Evolutionary conservation across 1,140 invertebrate species (phyloP).

Genomic region (Drosophila quadrilineata): DNA sequence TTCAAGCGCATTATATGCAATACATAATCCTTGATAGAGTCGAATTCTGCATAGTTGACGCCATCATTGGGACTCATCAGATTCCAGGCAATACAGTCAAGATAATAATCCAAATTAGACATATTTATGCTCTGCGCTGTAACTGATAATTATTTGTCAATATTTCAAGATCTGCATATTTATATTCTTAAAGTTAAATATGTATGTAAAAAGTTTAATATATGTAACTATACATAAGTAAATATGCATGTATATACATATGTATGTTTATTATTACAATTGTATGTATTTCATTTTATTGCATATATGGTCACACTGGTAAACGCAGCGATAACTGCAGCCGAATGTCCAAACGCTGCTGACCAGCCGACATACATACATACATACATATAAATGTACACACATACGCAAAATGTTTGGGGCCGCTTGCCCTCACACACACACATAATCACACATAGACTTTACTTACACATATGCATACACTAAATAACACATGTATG

Average conservation of each 20-base stretch:
- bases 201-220: neutral
- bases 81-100: slow-evolving; percentile 3
- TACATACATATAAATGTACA: too few species aligned
- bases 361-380: too few species aligned
- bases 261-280: too few species aligned
- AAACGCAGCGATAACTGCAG: slow-evolving; percentile 29
- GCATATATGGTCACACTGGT: neutral
- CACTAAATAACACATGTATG: too few species aligned
- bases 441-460: too few species aligned
- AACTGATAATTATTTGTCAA: too few species aligned
- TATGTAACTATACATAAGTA: slow-evolving; percentile 5
- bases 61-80: neutral
- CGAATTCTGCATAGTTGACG: slow-evolving; percentile 8
- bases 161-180: too few species aligned
- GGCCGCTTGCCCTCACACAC: slow-evolving; percentile 11
- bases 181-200: too few species aligned
- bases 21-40: slow-evolving; percentile 23
- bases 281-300: neutral
- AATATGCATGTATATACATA: slow-evolving; percentile 1
- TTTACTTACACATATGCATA: too few species aligned
- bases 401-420: slow-evolving; percentile 30
- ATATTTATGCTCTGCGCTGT: slow-evolving; percentile 8
- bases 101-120: slow-evolving; percentile 34
- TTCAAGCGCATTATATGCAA: neutral
- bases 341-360: slow-evolving; percentile 8